phyloP scores from a whole-genome alignment of 2,888 invertebrate genomes.

The Bombylius discolor region DNA sequence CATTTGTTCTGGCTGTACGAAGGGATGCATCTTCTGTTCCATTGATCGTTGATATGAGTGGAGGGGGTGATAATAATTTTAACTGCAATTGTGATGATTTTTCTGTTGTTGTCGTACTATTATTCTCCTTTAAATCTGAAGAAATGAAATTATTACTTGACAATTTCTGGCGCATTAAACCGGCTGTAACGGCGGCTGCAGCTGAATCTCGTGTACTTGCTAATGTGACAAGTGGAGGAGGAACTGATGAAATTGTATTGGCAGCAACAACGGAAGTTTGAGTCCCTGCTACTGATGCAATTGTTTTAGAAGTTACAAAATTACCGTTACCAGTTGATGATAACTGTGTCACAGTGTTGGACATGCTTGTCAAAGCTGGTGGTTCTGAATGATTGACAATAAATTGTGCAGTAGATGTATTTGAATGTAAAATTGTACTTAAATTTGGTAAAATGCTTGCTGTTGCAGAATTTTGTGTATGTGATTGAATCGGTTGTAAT shows the following conservation, averaged over 20 bases:
- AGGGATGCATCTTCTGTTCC: too few relatives aligned
- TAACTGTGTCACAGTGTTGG: not conserved
- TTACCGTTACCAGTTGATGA: not conserved
- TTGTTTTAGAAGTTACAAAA: not conserved
- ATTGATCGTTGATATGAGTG: not conserved
- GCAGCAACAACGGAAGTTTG: not conserved
- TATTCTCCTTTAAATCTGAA: not conserved
- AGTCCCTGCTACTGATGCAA: conserved; percentile 14
- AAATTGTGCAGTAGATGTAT: not conserved
- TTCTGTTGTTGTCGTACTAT: not conserved
- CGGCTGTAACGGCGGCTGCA: not conserved
- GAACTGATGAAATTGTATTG: conserved; percentile 7
- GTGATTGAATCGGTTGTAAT: conserved; percentile 28
- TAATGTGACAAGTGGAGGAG: conserved; percentile 11
- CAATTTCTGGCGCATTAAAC: not conserved
- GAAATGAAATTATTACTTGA: not conserved
- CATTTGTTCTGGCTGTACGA: too few relatives aligned
- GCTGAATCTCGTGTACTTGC: conserved; percentile 21
- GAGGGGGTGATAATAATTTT: not conserved
- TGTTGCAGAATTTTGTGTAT: not conserved
- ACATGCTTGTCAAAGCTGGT: not conserved
- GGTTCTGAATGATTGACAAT: not conserved
- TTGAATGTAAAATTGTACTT: conserved; percentile 6
- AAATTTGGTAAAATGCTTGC: conserved; percentile 11
- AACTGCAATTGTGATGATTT: not conserved